Evolutionary conservation across 2,888 invertebrate species (phyloP).

Genomic region (Argyra leucocephala): DNA sequence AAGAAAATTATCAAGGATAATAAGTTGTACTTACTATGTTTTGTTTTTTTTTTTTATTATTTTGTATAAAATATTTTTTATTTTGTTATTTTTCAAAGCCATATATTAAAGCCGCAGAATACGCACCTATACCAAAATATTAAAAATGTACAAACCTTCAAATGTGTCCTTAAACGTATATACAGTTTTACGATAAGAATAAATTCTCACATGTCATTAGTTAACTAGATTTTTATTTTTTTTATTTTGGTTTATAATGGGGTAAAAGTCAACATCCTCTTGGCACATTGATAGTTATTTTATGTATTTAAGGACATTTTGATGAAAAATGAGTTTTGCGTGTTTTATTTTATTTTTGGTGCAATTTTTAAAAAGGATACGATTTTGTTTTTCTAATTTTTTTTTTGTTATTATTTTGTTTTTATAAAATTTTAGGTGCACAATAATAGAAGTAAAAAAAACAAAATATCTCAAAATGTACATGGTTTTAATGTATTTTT

Average conservation of each 20-base stretch:
- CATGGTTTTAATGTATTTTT: no score
- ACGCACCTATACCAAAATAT: background rate
- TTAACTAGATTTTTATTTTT: background rate
- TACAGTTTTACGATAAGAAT: background rate
- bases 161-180: background rate
- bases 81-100: background rate
- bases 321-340: background rate
- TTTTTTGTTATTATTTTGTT: background rate
- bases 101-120: background rate
- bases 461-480: no score
- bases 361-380: no score
- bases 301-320: background rate
- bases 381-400: background rate
- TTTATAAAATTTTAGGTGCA: background rate
- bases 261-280: background rate
- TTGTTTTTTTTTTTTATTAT: no score
- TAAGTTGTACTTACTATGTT: no score
- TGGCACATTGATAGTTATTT: background rate
- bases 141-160: background rate
- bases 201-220: background rate
- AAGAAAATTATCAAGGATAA: no score
- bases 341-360: no score
- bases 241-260: background rate
- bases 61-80: background rate
- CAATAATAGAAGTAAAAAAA: no score